Evolutionary conservation across 1,140 invertebrate genomes (phyloP).

Genomic region (Drosophila asahinai): DNA sequence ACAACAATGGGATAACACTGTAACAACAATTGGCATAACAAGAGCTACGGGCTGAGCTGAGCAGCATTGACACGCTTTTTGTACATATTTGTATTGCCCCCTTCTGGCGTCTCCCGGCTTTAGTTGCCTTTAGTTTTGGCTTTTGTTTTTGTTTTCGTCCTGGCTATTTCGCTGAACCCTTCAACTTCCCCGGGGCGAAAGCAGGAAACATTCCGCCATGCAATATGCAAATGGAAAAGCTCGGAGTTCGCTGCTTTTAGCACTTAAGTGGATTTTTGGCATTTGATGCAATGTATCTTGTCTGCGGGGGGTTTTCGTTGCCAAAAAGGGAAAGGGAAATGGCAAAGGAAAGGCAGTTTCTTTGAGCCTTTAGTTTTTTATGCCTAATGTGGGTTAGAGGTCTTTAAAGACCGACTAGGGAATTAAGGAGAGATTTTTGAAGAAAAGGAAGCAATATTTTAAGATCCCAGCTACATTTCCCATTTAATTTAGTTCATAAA

Average conservation of each 20-base stretch:
- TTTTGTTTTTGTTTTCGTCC: constrained; percentile 7
- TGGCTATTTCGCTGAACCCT: constrained; percentile 15
- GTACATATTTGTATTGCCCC: constrained; percentile 54
- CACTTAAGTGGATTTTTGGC: constrained; percentile 77
- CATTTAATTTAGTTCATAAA: constrained; percentile 1
- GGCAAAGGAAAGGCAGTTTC: background rate
- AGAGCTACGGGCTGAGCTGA: constrained; percentile 33
- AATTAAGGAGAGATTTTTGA: no score
- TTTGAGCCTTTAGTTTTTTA: background rate
- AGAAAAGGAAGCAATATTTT: no score
- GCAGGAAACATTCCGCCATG: constrained; percentile 51
- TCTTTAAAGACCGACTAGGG: background rate
- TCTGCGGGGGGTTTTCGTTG: background rate
- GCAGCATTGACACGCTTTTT: constrained; percentile 72
- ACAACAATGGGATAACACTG: constrained; percentile 28
- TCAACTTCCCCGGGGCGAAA: constrained; percentile 13
- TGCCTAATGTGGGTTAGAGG: background rate
- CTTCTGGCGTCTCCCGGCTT: constrained; percentile 12
- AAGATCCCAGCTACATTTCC: background rate
- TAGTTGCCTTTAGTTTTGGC: constrained; percentile 14
- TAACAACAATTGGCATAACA: constrained; percentile 42
- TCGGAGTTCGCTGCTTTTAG: constrained; percentile 47
- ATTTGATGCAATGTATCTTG: constrained; percentile 66
- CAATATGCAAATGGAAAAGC: constrained; percentile 52
- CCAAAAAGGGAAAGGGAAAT: background rate